Evolutionary conservation across 2,888 invertebrate species (phyloP), one percentile per base, ranked within the genome.

Genomic region (Lasius fuliginosus): DNA sequence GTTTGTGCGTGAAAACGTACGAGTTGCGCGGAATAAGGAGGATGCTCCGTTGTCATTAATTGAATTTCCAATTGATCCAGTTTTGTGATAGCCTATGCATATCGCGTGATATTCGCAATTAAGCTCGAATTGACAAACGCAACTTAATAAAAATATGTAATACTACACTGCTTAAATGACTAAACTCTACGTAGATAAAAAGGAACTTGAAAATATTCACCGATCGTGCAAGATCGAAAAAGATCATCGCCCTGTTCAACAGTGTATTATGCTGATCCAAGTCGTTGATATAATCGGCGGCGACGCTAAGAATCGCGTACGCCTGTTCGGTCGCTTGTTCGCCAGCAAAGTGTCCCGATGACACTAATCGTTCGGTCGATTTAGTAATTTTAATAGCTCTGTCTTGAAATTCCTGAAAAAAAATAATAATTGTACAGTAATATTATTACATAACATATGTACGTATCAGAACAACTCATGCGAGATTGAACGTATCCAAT

Each of bases 31-130:
- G 97, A 97, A 85, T 96, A 96, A 67, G 96, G 95, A 49, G 97
- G 96, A 92, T 97, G 94, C 91, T 97, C 96, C 67, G 96, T 96
- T 68, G 96, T 96, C 68, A 96, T 96, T 87, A 98, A 93, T 93
- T 97, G 97, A 88, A 97, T 96, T 95, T 98, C 97, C 42, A 98
- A 95, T 93, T 97, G 97, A 92, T 97, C 97, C 90, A 98, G 94
- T 93, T 97, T 97, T 71, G 96, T 96, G 71, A 97, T 95, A 62
- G 97, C 97, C 96, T 97, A 92, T n/a, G 36, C 36, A 27, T 11
- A 62, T 75, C 12, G 30, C 18, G 0, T 46, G 33, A 76, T 30
- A 53, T 62, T 81, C 30, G 5, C 6, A 30, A 36, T 23, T 27
- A 82, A 40, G 1, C 46, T 81, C 3, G 33, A 67, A 49, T 18